phyloP scores from a whole-genome alignment of 2,888 invertebrate species.

The Calephelis perditalis region DNA sequence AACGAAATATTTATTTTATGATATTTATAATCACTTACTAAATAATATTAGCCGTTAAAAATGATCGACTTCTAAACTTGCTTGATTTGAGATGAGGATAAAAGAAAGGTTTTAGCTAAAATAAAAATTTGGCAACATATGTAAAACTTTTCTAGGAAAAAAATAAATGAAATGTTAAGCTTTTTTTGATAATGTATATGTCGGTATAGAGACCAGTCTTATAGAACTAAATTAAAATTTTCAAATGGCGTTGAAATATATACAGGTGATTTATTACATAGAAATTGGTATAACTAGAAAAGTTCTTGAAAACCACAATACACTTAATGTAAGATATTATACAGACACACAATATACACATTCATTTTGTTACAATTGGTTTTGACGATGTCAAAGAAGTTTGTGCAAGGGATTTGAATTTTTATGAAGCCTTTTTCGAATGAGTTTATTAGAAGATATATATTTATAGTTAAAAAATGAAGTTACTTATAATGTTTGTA shows the following conservation, averaged over 20 bases:
- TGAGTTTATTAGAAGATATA: too few relatives aligned
- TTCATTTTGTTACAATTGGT: too few relatives aligned
- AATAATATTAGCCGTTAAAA: not conserved
- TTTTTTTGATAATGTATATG: not conserved
- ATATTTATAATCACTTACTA: not conserved
- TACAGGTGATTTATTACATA: not conserved
- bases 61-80: not conserved
- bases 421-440: too few relatives aligned
- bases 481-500: too few relatives aligned
- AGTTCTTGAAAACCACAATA: not conserved
- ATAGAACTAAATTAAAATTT: conserved; percentile 1
- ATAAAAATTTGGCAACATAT: conserved; percentile 1
- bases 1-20: not conserved
- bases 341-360: not conserved
- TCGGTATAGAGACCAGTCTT: conserved; percentile 4
- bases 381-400: too few relatives aligned
- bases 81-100: not conserved
- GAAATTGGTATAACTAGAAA: not conserved
- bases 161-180: not conserved
- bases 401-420: too few relatives aligned
- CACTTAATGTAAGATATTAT: not conserved
- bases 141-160: not conserved
- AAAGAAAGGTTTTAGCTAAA: not conserved
- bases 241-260: not conserved
- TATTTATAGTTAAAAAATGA: too few relatives aligned